phyloP scores from a whole-genome alignment of 2,888 invertebrate genomes.

The Celastrina argiolus region DNA sequence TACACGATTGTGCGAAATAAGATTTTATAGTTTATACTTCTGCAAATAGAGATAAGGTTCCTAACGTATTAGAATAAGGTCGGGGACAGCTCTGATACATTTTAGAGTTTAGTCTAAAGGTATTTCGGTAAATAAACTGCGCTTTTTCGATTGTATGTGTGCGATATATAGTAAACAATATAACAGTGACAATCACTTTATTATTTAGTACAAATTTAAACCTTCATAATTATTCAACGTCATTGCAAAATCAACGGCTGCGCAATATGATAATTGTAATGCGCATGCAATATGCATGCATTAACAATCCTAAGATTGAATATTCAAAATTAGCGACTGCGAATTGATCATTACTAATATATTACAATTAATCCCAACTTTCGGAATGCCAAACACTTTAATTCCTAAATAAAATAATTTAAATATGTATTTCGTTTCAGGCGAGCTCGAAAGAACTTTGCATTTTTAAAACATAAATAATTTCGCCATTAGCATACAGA shows the following conservation, averaged over 20 bases:
- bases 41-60: slow-evolving; percentile 13
- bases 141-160: neutral
- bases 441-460: neutral
- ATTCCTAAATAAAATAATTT: neutral
- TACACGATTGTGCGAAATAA: slow-evolving; percentile 14
- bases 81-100: neutral
- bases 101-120: neutral
- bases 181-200: too few relatives aligned
- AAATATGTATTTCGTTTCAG: slow-evolving; percentile 5
- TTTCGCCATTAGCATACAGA: slow-evolving; percentile 16
- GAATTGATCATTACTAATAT: neutral
- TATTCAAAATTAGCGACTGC: neutral
- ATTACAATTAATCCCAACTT: neutral
- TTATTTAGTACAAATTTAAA: neutral
- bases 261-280: neutral
- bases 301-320: neutral
- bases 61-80: neutral
- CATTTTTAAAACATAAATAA: slow-evolving; percentile 16
- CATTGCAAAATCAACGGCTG: slow-evolving; percentile 5
- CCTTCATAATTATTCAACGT: neutral
- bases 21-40: slow-evolving; percentile 14
- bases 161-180: neutral
- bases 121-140: neutral
- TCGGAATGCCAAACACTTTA: neutral
- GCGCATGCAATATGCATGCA: neutral